Percentiles rank a stretch among this genome's conserved stretches.
Conservation (phyloP, 2,113 vertebrate species). For the Pseudopipra pipra region DNA sequence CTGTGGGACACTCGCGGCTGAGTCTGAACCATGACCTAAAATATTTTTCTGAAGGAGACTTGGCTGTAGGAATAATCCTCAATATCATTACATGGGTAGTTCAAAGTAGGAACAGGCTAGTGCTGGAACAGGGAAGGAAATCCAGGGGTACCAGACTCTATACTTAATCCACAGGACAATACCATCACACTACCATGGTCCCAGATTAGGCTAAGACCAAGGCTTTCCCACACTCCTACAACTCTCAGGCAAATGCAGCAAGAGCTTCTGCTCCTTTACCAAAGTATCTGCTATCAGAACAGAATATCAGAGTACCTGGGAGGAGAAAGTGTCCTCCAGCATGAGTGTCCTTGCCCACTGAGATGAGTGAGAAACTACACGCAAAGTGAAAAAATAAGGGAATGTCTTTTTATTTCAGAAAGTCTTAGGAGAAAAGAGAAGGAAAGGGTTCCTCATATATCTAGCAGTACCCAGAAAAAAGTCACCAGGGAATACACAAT, state of each 20-base stretch:
- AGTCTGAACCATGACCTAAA: not conserved
- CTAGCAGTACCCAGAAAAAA: not conserved
- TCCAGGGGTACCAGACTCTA: not conserved
- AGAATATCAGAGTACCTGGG: not conserved
- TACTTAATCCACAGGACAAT: not conserved
- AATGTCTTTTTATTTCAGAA: not conserved
- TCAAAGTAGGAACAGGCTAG: not conserved
- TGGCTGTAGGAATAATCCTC: not conserved
- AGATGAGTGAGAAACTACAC: not conserved
- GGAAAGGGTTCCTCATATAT: not conserved
- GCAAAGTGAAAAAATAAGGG: not conserved
- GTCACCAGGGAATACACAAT: not conserved
- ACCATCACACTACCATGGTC: not conserved
- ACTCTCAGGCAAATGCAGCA: not conserved
- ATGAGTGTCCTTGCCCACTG: not conserved
- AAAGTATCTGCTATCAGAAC: not conserved
- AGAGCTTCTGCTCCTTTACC: not conserved
- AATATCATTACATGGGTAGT: accelerated
- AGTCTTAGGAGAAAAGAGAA: not conserved
- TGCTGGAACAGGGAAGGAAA: not conserved
- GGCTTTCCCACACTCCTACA: not conserved
- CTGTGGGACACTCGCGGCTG: not conserved
- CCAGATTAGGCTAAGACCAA: not conserved
- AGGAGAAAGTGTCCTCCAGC: not conserved
- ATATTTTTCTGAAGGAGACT: not conserved